Percentiles rank a stretch among this genome's conserved stretches.
These are phyloP conservation scores for Akabosia matsudoensis DNA, from an alignment of 1,140 invertebrate species.

Conservation along the genomic window DNA sequence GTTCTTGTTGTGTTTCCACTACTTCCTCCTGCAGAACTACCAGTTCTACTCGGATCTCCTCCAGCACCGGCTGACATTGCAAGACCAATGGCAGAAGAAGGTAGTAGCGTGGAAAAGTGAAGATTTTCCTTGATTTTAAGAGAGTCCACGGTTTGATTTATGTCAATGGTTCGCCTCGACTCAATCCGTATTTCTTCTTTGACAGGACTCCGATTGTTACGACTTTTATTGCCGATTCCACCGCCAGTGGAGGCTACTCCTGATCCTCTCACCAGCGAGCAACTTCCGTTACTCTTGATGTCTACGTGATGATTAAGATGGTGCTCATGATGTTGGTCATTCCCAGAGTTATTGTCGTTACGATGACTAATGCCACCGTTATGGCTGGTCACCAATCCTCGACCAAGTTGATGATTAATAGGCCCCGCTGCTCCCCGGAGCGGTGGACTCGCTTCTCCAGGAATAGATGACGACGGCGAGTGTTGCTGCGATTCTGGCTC, in stretches of 20 bases:
- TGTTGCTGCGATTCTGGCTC: conserved; percentile 27
- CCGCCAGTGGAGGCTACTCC: not conserved
- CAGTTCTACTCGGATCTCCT: not conserved
- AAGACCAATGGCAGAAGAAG: conserved; percentile 3
- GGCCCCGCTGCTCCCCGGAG: too few species aligned
- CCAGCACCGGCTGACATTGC: not conserved
- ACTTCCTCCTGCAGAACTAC: not conserved
- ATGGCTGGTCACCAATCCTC: not conserved
- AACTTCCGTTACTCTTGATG: not conserved
- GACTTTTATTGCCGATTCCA: not conserved
- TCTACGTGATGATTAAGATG: conserved; percentile 2
- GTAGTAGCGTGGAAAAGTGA: conserved; percentile 46
- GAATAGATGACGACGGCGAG: conserved; percentile 10
- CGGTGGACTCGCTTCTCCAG: conserved; percentile 2
- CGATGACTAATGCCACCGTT: conserved; percentile 15
- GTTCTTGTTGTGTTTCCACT: not conserved
- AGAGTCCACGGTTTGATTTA: conserved; percentile 41
- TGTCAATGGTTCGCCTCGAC: conserved; percentile 38
- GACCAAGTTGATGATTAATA: not conserved
- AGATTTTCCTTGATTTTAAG: conserved; percentile 45
- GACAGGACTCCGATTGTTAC: conserved; percentile 27
- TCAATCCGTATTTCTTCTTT: conserved; percentile 44
- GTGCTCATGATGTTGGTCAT: conserved; percentile 3
- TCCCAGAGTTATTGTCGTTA: conserved; percentile 1
- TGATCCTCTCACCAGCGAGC: not conserved